phyloP scores from a whole-genome alignment of 2,113 vertebrate species.

The Xenopus laevis region DNA sequence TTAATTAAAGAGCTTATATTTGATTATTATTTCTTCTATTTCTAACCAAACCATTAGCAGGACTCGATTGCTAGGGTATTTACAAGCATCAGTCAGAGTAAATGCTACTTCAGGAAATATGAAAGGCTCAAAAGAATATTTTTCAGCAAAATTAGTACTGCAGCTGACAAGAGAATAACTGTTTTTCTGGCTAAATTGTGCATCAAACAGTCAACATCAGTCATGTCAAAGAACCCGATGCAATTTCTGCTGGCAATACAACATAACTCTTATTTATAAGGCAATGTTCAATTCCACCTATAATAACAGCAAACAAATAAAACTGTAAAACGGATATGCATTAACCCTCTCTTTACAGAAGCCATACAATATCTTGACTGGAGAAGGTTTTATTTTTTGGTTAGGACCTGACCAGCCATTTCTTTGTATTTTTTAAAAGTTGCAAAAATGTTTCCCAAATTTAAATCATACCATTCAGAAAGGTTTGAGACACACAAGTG shows the following conservation, averaged over 20 bases:
- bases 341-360: too few relatives aligned
- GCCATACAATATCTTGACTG: too few relatives aligned
- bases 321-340: too few relatives aligned
- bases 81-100: slow-evolving; percentile 14
- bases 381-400: too few relatives aligned
- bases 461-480: too few relatives aligned
- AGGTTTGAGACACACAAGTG: too few relatives aligned
- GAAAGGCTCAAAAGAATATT: slow-evolving; percentile 1
- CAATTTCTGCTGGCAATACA: not conserved
- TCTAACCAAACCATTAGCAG: slow-evolving; percentile 8
- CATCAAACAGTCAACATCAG: not conserved
- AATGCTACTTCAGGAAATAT: not conserved
- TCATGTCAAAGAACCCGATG: not conserved
- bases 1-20: slow-evolving; percentile 6
- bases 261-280: not conserved
- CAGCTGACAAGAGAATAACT: not conserved
- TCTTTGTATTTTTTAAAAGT: too few relatives aligned
- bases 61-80: not conserved
- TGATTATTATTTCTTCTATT: not conserved
- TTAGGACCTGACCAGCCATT: too few relatives aligned
- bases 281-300: not conserved
- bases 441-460: too few relatives aligned
- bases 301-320: not conserved
- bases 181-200: slow-evolving; percentile 5
- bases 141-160: slow-evolving; percentile 1